These are phyloP conservation scores for Congeria kusceri DNA, from an alignment of 2,888 invertebrate genomes.

Conservation along the genomic window DNA sequence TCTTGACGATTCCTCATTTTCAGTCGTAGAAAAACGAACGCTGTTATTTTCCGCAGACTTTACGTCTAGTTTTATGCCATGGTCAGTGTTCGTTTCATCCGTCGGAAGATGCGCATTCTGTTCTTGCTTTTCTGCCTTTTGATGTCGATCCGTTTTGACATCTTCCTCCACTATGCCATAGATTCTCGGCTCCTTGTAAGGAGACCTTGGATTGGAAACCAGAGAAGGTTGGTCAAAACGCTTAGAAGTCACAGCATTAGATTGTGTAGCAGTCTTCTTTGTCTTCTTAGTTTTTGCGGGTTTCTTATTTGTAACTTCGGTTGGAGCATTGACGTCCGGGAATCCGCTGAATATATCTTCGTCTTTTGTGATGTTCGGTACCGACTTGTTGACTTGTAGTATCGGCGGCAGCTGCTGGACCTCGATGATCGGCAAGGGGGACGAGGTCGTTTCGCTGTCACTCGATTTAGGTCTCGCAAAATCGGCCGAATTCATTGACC, in stretches of 20 bases:
- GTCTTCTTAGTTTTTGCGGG: background rate
- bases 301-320: background rate
- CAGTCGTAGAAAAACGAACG: background rate
- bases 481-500: slow-evolving; percentile 22
- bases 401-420: slow-evolving; percentile 61
- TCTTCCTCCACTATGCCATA: background rate
- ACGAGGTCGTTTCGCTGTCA: slow-evolving; percentile 29
- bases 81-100: background rate
- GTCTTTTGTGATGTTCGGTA: slow-evolving; percentile 1
- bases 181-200: background rate
- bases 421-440: slow-evolving; percentile 47
- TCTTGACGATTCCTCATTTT: background rate
- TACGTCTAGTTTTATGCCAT: no score
- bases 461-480: slow-evolving; percentile 32
- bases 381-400: background rate
- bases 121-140: background rate
- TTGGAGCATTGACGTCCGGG: background rate
- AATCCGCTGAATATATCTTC: slow-evolving; percentile 1
- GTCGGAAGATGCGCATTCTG: background rate
- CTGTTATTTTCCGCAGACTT: background rate
- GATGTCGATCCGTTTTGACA: background rate
- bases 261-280: background rate
- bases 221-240: no score
- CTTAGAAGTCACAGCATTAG: background rate
- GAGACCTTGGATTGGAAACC: background rate